Evolutionary conservation across 2,888 invertebrate genomes (phyloP).

Genomic region (Mythimna albipuncta): DNA sequence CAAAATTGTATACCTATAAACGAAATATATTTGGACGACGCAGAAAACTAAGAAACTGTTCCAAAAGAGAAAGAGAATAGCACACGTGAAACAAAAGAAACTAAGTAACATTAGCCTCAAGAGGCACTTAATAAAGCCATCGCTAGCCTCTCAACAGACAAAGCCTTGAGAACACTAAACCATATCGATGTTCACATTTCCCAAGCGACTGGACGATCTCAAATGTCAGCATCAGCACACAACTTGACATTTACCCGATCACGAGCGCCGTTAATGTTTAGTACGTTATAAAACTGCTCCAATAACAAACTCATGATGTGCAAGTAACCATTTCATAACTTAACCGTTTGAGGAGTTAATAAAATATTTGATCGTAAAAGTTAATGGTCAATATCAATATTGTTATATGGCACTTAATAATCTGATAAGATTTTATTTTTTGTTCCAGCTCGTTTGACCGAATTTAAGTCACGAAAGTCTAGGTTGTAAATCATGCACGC

Average conservation of each 20-base stretch:
- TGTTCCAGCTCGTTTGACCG: slow-evolving; percentile 12
- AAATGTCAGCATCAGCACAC: slow-evolving; percentile 82
- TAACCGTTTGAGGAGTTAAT: slow-evolving; percentile 50
- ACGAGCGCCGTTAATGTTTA: slow-evolving; percentile 74
- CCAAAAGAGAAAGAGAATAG: not conserved
- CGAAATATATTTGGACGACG: not conserved
- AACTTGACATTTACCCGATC: slow-evolving; percentile 80
- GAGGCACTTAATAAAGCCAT: slow-evolving; percentile 38
- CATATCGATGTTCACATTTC: slow-evolving; percentile 57
- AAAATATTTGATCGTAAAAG: slow-evolving; percentile 47
- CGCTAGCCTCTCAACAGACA: slow-evolving; percentile 39
- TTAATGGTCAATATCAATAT: slow-evolving; percentile 34
- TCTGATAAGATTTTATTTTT: slow-evolving; percentile 11
- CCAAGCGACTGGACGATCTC: slow-evolving; percentile 68
- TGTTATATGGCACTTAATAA: slow-evolving; percentile 39
- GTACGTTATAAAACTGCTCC: slow-evolving; percentile 69
- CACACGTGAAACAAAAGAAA: slow-evolving; percentile 11
- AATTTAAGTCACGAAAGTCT: slow-evolving; percentile 6
- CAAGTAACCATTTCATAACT: slow-evolving; percentile 58
- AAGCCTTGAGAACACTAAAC: slow-evolving; percentile 54
- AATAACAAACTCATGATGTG: slow-evolving; percentile 63
- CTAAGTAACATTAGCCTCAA: slow-evolving; percentile 16
- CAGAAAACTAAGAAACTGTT: slow-evolving; percentile 1
- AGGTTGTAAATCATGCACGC: slow-evolving; percentile 7
- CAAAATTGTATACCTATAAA: not conserved